These are phyloP conservation scores for Tetragonula carbonaria DNA, from an alignment of 2,888 invertebrate genomes.

Conservation along the genomic window DNA sequence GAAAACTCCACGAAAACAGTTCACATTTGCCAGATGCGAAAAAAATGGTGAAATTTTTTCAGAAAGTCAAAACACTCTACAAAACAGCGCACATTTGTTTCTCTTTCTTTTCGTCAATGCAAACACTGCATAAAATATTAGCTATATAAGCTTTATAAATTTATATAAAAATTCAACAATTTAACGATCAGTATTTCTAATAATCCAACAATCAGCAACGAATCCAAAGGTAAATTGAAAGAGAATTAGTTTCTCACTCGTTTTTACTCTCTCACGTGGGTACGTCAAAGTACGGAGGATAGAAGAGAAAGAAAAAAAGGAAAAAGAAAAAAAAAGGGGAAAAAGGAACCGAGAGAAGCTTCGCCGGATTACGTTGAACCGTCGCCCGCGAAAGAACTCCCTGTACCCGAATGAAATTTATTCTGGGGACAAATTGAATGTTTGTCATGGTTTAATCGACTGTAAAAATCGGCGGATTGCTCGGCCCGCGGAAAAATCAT, in stretches of 20 bases:
- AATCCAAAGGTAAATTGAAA: not conserved
- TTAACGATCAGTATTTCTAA: too few relatives aligned
- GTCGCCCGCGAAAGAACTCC: constrained; percentile 1
- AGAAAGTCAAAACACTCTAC: too few relatives aligned
- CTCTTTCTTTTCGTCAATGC: too few relatives aligned
- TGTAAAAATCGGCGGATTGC: constrained; percentile 54
- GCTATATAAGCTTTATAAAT: too few relatives aligned
- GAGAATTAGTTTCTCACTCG: not conserved
- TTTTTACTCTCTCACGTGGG: not conserved
- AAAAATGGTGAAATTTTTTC: too few relatives aligned
- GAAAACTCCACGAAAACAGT: too few relatives aligned
- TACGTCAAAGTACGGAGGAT: not conserved
- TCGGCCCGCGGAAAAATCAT: constrained; percentile 50
- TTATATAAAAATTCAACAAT: too few relatives aligned
- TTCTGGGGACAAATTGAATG: constrained; percentile 52
- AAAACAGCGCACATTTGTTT: too few relatives aligned
- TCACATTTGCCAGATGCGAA: too few relatives aligned
- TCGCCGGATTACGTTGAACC: constrained; percentile 31
- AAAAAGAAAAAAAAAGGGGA: not conserved
- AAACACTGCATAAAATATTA: too few relatives aligned
- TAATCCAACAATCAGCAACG: too few relatives aligned
- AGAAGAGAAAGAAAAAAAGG: constrained; percentile 8
- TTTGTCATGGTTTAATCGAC: constrained; percentile 66
- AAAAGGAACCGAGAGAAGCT: not conserved
- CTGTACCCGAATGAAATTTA: constrained; percentile 49